Evolutionary conservation across 2,113 vertebrate genomes (phyloP), one percentile per base, ranked within the genome.

Genomic region (Corapipo altera): DNA sequence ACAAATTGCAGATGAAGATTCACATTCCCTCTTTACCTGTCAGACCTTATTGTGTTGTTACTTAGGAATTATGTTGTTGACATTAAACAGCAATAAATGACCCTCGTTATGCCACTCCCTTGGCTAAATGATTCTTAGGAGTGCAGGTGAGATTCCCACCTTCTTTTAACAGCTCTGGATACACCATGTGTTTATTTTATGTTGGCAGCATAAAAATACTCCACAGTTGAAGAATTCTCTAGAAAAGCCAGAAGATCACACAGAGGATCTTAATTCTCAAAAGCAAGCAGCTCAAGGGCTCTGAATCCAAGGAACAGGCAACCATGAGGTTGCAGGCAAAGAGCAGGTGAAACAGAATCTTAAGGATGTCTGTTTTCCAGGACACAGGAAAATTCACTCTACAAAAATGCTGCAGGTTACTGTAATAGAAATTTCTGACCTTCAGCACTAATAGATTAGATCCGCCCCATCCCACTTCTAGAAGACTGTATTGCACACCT

Each of bases 391-490:
- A 79, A 69, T 9, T 35, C 18, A 21, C 14, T 32, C 24, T 33
- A 35, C 23, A 76, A 83, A 74, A 71, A 67, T 41, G 5, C 8
- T 59, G 6, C 13, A 61, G 22, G 5, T 39, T 85, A 14, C 39
- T 43, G n/a, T 32, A 55, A 67, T 0, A 79, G 57, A 3, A 77
- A 71, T 88, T 88, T 83, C 51, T 83, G 17, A 51, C 12, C 15
- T 73, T 66, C 61, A 77, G 15, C 46, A 70, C 6, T 1, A 4
- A 24, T 22, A 46, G 17, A 46, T 14, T 82, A 59, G 15, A 37
- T 35, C 33, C 0, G 1, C 11, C 2, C 28, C 3, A 2, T 30
- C 5, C 26, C 16, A 9, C 6, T 35, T 77, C 28, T 84, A 1
- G 1, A 69, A 65, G 27, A 9, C 12, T 8, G 11, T 62, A 33